phyloP scores from a whole-genome alignment of 2,888 invertebrate genomes.

The Hemistola chrysoprasaria region DNA sequence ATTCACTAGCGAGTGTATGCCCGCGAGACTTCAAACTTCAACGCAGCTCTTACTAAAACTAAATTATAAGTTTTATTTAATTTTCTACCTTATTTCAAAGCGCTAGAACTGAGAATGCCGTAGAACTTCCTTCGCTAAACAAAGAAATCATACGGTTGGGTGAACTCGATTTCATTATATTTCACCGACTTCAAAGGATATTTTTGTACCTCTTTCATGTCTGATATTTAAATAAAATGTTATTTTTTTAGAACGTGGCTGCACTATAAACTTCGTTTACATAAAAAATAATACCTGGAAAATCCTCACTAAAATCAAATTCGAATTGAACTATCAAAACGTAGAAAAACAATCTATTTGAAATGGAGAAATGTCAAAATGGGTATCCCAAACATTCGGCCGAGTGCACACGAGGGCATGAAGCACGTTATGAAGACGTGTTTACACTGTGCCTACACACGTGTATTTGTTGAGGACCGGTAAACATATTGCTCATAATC shows the following conservation, averaged over 20 bases:
- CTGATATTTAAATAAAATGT: too few relatives aligned
- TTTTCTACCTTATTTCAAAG: too few relatives aligned
- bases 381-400: constrained; percentile 28
- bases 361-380: constrained; percentile 25
- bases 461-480: constrained; percentile 43
- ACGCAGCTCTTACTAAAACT: neutral
- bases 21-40: constrained; percentile 5
- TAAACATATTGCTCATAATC: constrained; percentile 42
- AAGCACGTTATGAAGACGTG: constrained; percentile 35
- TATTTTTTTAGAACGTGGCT: too few relatives aligned
- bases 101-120: too few relatives aligned
- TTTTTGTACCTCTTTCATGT: too few relatives aligned
- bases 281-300: too few relatives aligned
- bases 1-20: constrained; percentile 1
- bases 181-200: too few relatives aligned
- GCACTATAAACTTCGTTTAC: too few relatives aligned
- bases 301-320: constrained; percentile 1
- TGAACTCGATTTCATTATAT: too few relatives aligned
- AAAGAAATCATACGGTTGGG: too few relatives aligned
- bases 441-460: constrained; percentile 35
- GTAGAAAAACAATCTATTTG: constrained; percentile 22
- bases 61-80: too few relatives aligned
- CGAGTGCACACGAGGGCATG: constrained; percentile 31
- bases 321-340: constrained; percentile 14
- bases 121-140: too few relatives aligned